These are phyloP conservation scores for Pandion haliaetus DNA, from an alignment of 2,113 vertebrate genomes.

Conservation along the genomic window DNA sequence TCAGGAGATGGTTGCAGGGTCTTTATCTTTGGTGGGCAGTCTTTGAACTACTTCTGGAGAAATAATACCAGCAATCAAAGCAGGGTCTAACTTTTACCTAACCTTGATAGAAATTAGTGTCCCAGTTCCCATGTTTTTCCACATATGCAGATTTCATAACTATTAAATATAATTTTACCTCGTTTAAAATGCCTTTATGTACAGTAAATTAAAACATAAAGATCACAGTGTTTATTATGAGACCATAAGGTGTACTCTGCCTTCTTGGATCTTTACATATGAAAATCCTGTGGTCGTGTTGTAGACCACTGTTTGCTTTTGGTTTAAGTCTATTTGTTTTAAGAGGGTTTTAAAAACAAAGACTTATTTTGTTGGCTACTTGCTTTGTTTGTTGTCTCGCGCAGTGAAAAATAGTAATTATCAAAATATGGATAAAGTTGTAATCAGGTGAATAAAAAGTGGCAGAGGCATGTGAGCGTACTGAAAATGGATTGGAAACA, in stretches of 20 bases:
- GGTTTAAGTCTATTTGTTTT: background rate
- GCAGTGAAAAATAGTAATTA: background rate
- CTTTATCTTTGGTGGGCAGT: background rate
- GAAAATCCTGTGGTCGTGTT: background rate
- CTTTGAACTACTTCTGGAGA: background rate
- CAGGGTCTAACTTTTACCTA: background rate
- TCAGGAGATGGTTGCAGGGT: background rate
- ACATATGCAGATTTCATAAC: background rate
- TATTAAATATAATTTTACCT: background rate
- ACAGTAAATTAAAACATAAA: background rate
- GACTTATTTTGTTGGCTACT: background rate
- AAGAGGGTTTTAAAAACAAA: background rate
- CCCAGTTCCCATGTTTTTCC: background rate
- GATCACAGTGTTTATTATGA: background rate
- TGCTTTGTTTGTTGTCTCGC: background rate
- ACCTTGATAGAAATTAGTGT: background rate
- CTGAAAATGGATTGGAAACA: background rate
- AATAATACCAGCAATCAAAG: background rate
- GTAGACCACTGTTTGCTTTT: background rate
- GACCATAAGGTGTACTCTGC: background rate
- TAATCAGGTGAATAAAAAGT: background rate
- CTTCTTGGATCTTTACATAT: background rate
- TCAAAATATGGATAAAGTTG: background rate
- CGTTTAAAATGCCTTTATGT: background rate
- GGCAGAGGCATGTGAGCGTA: background rate